These are phyloP conservation scores for Drosophila mimica DNA, from an alignment of 2,888 invertebrate genomes.

Conservation along the genomic window DNA sequence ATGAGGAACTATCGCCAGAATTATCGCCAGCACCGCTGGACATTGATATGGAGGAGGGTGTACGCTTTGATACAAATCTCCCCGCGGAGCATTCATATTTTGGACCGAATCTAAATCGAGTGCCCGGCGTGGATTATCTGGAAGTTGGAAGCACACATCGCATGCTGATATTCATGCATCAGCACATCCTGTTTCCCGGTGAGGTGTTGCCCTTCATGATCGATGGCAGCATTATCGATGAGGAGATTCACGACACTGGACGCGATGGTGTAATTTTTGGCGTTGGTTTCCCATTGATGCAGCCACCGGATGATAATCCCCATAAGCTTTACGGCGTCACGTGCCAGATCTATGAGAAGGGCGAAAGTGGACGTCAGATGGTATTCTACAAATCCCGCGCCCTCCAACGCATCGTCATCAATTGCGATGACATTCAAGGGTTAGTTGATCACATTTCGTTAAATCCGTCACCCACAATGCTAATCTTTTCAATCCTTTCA, in stretches of 20 bases:
- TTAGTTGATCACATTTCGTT: conserved; percentile 32
- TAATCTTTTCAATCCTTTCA: conserved; percentile 32
- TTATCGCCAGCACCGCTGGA: conserved; percentile 43
- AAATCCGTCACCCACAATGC: not conserved
- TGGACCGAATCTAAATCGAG: conserved; percentile 86
- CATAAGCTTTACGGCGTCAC: conserved; percentile 83
- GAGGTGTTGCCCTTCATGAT: conserved; percentile 91
- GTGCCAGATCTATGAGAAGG: conserved; percentile 85
- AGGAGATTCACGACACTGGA: conserved; percentile 75
- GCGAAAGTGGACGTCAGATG: conserved; percentile 78
- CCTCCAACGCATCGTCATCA: conserved; percentile 89
- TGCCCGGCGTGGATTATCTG: conserved; percentile 88
- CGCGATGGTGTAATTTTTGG: conserved; percentile 83
- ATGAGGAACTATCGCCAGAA: conserved; percentile 10
- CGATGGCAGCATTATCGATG: conserved; percentile 84
- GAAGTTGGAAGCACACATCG: conserved; percentile 86
- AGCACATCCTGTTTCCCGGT: conserved; percentile 90
- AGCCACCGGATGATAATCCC: conserved; percentile 59
- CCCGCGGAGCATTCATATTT: conserved; percentile 86
- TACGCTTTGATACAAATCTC: conserved; percentile 86
- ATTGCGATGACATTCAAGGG: conserved; percentile 79
- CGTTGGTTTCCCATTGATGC: conserved; percentile 82
- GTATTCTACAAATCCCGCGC: conserved; percentile 91
- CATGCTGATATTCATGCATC: conserved; percentile 87
- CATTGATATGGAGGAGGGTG: conserved; percentile 62